Conservation (phyloP, 1,140 invertebrate genomes). For the Gryon sp. region DNA sequence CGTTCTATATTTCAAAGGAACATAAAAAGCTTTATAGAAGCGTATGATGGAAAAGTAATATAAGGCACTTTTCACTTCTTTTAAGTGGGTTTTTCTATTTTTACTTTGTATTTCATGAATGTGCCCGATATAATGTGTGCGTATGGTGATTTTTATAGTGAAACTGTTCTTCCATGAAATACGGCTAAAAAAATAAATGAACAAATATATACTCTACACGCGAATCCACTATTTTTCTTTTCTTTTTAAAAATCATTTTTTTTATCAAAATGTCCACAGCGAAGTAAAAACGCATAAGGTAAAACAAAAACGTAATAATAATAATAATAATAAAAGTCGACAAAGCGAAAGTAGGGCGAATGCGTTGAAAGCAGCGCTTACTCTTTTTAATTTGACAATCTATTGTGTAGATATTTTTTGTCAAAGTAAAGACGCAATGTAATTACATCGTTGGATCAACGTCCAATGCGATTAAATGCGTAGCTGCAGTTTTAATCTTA, state of each 20-base stretch:
- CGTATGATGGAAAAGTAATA: constrained; percentile 18
- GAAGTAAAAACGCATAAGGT: too few relatives aligned
- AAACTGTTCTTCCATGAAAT: constrained; percentile 10
- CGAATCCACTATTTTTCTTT: too few relatives aligned
- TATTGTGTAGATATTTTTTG: constrained; percentile 35
- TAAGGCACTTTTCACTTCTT: constrained; percentile 30
- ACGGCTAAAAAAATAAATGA: neutral
- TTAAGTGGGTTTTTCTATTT: constrained; percentile 23
- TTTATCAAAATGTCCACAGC: neutral
- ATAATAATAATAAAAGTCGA: neutral
- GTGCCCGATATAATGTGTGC: constrained; percentile 1
- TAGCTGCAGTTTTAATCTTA: constrained; percentile 66
- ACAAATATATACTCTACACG: too few relatives aligned
- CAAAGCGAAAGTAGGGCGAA: neutral
- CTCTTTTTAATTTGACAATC: constrained; percentile 26
- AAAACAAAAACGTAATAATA: neutral
- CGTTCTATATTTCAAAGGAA: constrained; percentile 24
- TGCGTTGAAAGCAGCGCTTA: neutral
- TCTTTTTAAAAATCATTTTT: constrained; percentile 1
- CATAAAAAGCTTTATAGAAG: constrained; percentile 26
- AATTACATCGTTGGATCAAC: constrained; percentile 67
- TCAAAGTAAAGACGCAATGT: constrained; percentile 37
- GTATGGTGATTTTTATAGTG: constrained; percentile 9
- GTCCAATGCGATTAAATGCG: constrained; percentile 59
- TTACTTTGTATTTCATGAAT: constrained; percentile 21